phyloP scores from a whole-genome alignment of 2,113 vertebrate species.

The Nesogale talazaci region DNA sequence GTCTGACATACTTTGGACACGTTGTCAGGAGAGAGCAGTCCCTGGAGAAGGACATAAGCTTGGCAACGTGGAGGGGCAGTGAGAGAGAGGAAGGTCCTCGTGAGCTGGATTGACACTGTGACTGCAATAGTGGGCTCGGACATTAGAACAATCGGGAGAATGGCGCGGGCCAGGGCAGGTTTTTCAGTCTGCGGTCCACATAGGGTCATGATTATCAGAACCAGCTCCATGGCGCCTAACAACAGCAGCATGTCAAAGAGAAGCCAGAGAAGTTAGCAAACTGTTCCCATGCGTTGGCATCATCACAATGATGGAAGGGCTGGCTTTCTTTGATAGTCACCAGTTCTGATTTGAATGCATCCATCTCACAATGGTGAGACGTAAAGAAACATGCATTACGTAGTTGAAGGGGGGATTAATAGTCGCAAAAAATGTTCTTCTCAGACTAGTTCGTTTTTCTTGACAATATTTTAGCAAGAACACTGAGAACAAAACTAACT shows the following conservation, averaged over 20 bases:
- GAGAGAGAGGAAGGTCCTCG: no score
- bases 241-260: not conserved
- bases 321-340: not conserved
- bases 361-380: slow-evolving; percentile 17
- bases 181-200: no score
- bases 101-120: no score
- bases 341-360: not conserved
- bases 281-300: not conserved
- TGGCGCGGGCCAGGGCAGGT: no score
- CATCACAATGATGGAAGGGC: not conserved
- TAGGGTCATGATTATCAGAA: no score
- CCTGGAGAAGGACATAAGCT: no score
- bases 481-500: not conserved
- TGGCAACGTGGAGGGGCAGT: no score
- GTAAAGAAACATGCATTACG: not conserved
- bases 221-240: no score
- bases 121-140: no score
- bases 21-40: no score
- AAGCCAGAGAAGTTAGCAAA: slow-evolving; percentile 8
- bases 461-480: not conserved
- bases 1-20: no score
- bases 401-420: not conserved
- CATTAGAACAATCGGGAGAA: no score
- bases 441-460: not conserved
- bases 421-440: not conserved